phyloP scores from a whole-genome alignment of 2,113 vertebrate species.

The Cynoglossus semilaevis region DNA sequence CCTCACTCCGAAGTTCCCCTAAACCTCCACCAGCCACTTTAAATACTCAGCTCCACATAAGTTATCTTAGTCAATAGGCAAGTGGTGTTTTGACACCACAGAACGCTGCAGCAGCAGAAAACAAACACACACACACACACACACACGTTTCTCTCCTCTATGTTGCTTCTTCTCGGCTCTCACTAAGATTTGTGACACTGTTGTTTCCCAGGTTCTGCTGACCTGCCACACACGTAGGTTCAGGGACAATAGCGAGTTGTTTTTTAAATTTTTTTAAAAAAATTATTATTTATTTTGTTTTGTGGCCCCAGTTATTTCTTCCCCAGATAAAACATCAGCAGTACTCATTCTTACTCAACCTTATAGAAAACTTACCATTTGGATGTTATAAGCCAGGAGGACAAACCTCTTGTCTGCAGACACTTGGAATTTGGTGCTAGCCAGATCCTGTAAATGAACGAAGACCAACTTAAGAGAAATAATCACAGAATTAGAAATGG shows the following conservation, averaged over 20 bases:
- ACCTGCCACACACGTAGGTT: constrained; percentile 2
- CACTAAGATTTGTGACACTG: constrained; percentile 45
- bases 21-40: constrained; percentile 34
- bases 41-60: constrained; percentile 64
- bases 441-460: constrained; percentile 53
- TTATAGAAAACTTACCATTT: constrained; percentile 66
- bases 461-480: not conserved
- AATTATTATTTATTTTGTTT: constrained; percentile 34
- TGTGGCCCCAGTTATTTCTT: constrained; percentile 17
- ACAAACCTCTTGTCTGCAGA: constrained; percentile 78
- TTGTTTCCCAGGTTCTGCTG: constrained; percentile 39
- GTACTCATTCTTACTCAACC: constrained; percentile 2
- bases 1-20: constrained; percentile 4
- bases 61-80: constrained; percentile 42
- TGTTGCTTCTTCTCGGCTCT: constrained; percentile 20
- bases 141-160: constrained; percentile 20
- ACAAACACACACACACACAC: constrained; percentile 19
- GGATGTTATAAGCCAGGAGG: constrained; percentile 75
- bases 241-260: constrained; percentile 12
- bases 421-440: constrained; percentile 67
- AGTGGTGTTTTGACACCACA: constrained; percentile 31
- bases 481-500: not conserved
- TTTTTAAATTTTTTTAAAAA: constrained; percentile 46
- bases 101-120: constrained; percentile 53
- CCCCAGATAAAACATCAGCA: not conserved